These are phyloP conservation scores for Spodoptera exigua DNA, from an alignment of 2,888 invertebrate species.

Conservation along the genomic window DNA sequence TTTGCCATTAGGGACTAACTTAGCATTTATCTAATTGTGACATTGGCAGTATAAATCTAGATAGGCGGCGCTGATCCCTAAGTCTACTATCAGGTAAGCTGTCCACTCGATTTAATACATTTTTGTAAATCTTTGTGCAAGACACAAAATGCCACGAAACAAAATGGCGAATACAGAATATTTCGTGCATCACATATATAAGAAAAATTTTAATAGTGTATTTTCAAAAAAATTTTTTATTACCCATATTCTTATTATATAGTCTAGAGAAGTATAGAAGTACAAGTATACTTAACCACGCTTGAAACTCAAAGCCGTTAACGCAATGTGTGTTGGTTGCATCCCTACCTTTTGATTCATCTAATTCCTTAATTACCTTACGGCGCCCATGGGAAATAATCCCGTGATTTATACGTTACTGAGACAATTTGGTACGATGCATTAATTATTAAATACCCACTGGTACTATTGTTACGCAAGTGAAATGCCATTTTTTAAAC, in stretches of 20 bases:
- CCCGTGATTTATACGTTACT: conserved; percentile 40
- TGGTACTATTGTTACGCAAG: conserved; percentile 11
- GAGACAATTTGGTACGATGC: conserved; percentile 32
- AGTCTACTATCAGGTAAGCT: too few relatives aligned
- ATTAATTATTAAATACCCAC: conserved; percentile 36
- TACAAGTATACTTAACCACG: background rate
- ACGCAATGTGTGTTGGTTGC: conserved; percentile 22
- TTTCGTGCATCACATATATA: too few relatives aligned
- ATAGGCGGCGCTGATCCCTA: too few relatives aligned
- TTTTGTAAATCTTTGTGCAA: too few relatives aligned
- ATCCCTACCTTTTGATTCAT: conserved; percentile 40
- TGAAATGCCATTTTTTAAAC: background rate
- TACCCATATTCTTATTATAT: too few relatives aligned
- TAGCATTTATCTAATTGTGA: too few relatives aligned
- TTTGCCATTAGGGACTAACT: too few relatives aligned
- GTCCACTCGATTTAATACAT: too few relatives aligned
- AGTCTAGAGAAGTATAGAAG: too few relatives aligned
- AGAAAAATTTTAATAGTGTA: background rate
- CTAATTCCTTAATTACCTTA: conserved; percentile 49
- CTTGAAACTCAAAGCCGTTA: conserved; percentile 8
- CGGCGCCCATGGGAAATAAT: conserved; percentile 45
- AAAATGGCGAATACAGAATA: too few relatives aligned
- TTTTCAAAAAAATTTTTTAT: background rate
- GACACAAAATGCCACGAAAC: too few relatives aligned
- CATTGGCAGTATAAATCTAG: too few relatives aligned